phyloP scores from a whole-genome alignment of 37 sponge, comb jelly and placozoan genomes.

The Cladorhizidae sp. region DNA sequence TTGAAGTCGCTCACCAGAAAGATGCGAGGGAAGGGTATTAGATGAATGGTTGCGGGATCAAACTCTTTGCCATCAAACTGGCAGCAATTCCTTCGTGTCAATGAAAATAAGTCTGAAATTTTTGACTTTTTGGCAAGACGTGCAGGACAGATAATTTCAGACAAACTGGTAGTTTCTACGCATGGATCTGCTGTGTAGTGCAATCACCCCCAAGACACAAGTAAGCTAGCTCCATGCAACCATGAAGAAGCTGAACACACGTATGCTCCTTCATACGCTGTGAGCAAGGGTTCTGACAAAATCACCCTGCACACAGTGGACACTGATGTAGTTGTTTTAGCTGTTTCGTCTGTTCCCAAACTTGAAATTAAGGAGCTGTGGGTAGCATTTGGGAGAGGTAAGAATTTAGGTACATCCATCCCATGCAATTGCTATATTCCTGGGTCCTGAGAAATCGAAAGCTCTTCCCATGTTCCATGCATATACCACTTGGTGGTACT shows the following conservation, averaged over 20 bases:
- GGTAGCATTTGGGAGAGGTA: constrained; percentile 17
- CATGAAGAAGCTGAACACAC: constrained; percentile 30
- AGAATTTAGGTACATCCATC: too few relatives aligned
- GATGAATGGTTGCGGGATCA: neutral
- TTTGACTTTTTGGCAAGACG: too few relatives aligned
- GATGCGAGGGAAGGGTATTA: neutral
- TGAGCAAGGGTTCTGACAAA: neutral
- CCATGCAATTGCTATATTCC: too few relatives aligned
- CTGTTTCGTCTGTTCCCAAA: neutral
- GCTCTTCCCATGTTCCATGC: constrained; percentile 14
- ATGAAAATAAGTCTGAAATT: constrained; percentile 11
- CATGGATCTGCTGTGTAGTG: neutral
- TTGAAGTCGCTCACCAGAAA: neutral
- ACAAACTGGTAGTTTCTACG: constrained; percentile 7
- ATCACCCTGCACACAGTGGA: constrained; percentile 2
- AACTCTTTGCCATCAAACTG: neutral
- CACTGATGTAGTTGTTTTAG: constrained; percentile 32
- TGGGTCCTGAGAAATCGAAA: too few relatives aligned
- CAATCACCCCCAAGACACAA: constrained; percentile 1
- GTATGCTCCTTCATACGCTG: constrained; percentile 1
- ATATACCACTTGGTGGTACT: constrained; percentile 7
- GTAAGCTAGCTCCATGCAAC: constrained; percentile 1
- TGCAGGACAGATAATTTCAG: neutral
- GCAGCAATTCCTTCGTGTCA: neutral
- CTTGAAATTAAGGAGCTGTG: neutral